Evolutionary conservation across 2,113 vertebrate species (phyloP).

Genomic region (Sprattus sprattus): DNA sequence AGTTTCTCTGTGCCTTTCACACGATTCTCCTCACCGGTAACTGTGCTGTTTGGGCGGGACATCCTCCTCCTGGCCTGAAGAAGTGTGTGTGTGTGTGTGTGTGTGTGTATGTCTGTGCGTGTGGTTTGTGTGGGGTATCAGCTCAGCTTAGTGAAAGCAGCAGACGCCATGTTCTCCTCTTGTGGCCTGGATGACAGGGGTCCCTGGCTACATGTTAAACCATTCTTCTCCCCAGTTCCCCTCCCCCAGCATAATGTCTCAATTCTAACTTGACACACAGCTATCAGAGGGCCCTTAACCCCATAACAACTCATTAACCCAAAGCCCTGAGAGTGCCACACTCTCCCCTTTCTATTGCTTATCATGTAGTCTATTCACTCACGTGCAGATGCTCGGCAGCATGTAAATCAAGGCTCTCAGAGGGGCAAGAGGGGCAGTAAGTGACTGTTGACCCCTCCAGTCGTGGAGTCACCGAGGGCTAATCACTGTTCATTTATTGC

Average conservation of each 20-base stretch:
- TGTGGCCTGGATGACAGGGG: background rate
- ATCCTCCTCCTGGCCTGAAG: background rate
- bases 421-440: background rate
- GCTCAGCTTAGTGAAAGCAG: background rate
- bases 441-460: background rate
- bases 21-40: background rate
- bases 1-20: background rate
- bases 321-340: background rate
- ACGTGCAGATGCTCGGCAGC: background rate
- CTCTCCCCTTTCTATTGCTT: background rate
- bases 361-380: background rate
- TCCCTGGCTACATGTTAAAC: background rate
- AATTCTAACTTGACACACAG: background rate
- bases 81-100: background rate
- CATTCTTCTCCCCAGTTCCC: too few relatives aligned
- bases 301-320: background rate
- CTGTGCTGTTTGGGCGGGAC: background rate
- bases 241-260: background rate
- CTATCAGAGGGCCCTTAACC: background rate
- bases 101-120: too few relatives aligned
- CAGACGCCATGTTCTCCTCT: background rate
- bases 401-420: background rate
- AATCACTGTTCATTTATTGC: background rate
- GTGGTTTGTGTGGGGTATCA: background rate
- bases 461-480: background rate